Evolutionary conservation across 2,888 invertebrate species (phyloP), one percentile per base, ranked within the genome.

Genomic region (Lasioglossum marginatum): DNA sequence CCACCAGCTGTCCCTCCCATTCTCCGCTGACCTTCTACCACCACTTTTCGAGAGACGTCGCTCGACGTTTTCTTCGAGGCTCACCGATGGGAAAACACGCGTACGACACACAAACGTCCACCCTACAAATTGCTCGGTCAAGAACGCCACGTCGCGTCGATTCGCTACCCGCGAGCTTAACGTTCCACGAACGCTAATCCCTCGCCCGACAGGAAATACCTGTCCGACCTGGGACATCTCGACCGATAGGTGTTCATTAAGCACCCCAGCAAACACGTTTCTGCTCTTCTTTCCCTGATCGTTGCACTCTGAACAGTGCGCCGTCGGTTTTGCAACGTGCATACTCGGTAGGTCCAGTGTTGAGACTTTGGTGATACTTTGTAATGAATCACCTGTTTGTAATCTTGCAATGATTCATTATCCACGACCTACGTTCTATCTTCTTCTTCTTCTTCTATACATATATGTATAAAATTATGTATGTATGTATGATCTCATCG

Each of bases 121-220:
- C 68, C 66, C 79, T 83, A 83, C 89, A 87, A 89, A 89, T 89
- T 82, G 87, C 73, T 66, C 75, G 85, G 77, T 78, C 83, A 83
- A 82, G 82, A 68, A 84, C 77, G 68, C 63, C 10, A 40, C 37
- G n/a, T 34, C 75, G 77, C 37, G n/a, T 34, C 75, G 77, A 81
- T 80, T 66, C 81, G 70, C 48, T 81, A 76, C 27, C 2, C 27
- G 63, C 83, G 75, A 78, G 76, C 77, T 82, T 85, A 71, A 45
- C 82, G 63, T 82, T 81, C 79, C 72, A 72, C 31, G 34, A 19
- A 74, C 43, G 74, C 66, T 83, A 48, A 83, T 78, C 40, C 66
- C 72, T 40, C 74, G 45, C 63, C 78, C 68, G 63, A 85, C 89
- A 78, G 88, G 89, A 89, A 89, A 89, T 40, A 37, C 73, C 57